Percentiles rank a stretch among this genome's conserved stretches.
phyloP scores from a whole-genome alignment of 2,888 invertebrate species.

The Drosophila hawaiiensis region DNA sequence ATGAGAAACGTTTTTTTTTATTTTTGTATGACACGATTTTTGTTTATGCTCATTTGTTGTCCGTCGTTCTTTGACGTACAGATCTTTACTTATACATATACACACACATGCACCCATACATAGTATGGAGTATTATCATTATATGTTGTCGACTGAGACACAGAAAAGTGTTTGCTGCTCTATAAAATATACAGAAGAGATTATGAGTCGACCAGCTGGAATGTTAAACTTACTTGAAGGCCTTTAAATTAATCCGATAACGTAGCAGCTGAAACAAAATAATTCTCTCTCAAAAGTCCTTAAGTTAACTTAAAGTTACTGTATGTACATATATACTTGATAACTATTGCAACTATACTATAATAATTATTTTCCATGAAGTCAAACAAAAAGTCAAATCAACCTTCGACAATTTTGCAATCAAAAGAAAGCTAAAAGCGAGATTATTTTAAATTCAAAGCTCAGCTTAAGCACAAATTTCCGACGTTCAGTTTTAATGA shows the following conservation, averaged over 20 bases:
- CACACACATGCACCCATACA: too few species aligned
- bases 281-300: background rate
- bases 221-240: background rate
- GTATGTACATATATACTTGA: background rate
- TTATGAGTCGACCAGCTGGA: background rate
- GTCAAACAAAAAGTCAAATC: background rate
- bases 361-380: too few species aligned
- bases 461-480: background rate
- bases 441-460: background rate
- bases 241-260: background rate
- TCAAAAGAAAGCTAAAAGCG: background rate
- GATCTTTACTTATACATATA: background rate
- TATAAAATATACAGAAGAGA: background rate
- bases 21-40: conserved; percentile 68
- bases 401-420: background rate
- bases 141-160: conserved; percentile 2
- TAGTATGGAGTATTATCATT: conserved; percentile 34
- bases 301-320: background rate
- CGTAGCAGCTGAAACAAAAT: background rate
- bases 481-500: background rate
- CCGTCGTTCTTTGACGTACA: conserved; percentile 25
- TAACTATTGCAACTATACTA: background rate
- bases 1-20: conserved; percentile 58
- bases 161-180: conserved; percentile 6
- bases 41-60: conserved; percentile 70